Conservation (phyloP, 2,113 vertebrate genomes). For the Trematomus loennbergii region DNA sequence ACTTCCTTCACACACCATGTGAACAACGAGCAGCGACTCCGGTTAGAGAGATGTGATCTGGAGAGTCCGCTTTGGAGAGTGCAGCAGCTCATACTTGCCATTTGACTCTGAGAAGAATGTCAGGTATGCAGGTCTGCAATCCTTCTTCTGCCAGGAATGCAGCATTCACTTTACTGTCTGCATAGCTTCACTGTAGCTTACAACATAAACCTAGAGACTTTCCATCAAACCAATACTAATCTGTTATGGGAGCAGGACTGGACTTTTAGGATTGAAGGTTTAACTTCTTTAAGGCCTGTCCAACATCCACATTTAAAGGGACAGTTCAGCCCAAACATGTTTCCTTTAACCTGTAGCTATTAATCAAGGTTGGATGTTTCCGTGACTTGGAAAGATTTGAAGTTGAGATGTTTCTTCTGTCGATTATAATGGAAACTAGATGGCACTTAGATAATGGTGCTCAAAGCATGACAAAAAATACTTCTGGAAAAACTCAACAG, state of each 20-base stretch:
- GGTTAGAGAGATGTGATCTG: conserved; percentile 13
- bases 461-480: too few relatives aligned
- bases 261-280: conserved; percentile 2
- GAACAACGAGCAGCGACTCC: background rate
- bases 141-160: conserved; percentile 62
- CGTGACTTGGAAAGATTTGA: too few relatives aligned
- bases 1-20: conserved; percentile 31
- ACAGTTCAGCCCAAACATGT: too few relatives aligned
- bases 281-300: background rate
- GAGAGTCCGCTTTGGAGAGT: background rate
- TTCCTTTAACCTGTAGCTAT: too few relatives aligned
- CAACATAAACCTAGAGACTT: conserved; percentile 56
- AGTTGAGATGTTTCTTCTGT: too few relatives aligned
- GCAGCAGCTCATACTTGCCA: conserved; percentile 23
- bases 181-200: conserved; percentile 46
- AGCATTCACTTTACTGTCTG: conserved; percentile 40
- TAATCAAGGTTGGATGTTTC: too few relatives aligned
- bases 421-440: too few relatives aligned
- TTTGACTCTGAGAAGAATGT: conserved; percentile 49
- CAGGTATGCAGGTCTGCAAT: conserved; percentile 67
- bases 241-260: background rate
- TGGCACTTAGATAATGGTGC: too few relatives aligned
- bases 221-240: conserved; percentile 43
- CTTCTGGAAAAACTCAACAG: too few relatives aligned
- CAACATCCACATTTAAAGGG: background rate